Base-by-base conservation (phyloP, 2,113 vertebrate genomes). In the Oncorhynchus clarkii region DNA sequence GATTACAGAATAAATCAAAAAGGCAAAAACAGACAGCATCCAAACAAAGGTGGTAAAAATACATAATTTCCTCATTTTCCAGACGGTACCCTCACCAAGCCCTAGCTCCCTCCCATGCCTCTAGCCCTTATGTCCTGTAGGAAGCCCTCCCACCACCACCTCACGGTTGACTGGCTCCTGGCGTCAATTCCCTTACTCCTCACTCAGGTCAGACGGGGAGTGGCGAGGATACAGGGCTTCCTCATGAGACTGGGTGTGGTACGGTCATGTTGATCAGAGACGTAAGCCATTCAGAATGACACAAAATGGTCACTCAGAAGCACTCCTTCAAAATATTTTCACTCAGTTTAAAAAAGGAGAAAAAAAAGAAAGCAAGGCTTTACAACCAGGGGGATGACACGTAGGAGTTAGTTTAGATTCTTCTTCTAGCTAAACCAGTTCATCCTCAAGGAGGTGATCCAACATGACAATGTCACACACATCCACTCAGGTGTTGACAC, bases 1-100 rank as follows among this genome's bases (percentile, higher is more conserved):
- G 91, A 90, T 93, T 92, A 91, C 89, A 91, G 85, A 85, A 88
- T 93, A 82, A 88, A 93, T 92, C 83, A 92, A 69, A 92, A 91
- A 84, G 86, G 73, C 88, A 27, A 70, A 84, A 87, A 80, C 87
- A 86, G 82, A 93, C 88, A 82, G 90, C 90, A 90, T 89, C 39
- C 66, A 83, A 75, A 83, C 79, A 84, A 85, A 85, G 84, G 85
- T 87, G 84, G 80, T 80, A 78, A 87, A 87, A 78, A 75, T 82
- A 59, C 59, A 22, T 22, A 69, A 76, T 26, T 71, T 85, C 78
- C 70, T 81, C 66, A 66, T 74, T 57, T 70, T 73, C 82, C 76
- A 77, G 34, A 26, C 27, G 6, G 31, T 75, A 80, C 67, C 77
- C 49, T 73, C 71, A 9, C 39, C 39, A 73, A 16, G 51, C 72